phyloP scores from a whole-genome alignment of 2,888 invertebrate genomes.

The Theretra japonica region DNA sequence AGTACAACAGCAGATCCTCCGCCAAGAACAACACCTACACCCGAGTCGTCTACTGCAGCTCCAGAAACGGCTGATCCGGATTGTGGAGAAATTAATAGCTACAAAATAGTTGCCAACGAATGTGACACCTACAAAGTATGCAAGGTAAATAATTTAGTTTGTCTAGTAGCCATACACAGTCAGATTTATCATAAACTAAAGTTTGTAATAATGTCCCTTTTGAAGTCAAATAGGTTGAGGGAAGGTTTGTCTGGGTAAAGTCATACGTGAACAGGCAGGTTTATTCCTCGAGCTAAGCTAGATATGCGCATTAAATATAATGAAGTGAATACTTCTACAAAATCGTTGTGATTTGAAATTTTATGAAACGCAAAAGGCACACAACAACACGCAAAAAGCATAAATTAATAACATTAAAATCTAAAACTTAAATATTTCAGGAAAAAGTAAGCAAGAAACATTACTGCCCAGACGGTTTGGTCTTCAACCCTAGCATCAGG shows the following conservation, averaged over 20 bases:
- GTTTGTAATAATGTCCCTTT: too few relatives aligned
- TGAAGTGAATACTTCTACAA: too few relatives aligned
- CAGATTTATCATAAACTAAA: too few relatives aligned
- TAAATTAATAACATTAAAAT: too few relatives aligned
- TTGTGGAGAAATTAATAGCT: not conserved
- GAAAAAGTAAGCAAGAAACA: not conserved
- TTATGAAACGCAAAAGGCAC: too few relatives aligned
- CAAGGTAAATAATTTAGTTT: conserved; percentile 2
- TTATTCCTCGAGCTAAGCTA: too few relatives aligned
- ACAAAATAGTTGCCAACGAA: conserved; percentile 8
- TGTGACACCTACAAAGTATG: conserved; percentile 27
- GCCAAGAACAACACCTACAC: not conserved
- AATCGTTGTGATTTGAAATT: too few relatives aligned
- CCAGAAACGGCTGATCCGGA: not conserved
- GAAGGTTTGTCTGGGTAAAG: too few relatives aligned
- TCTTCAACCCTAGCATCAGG: conserved; percentile 3
- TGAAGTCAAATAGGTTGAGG: too few relatives aligned
- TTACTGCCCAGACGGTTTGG: conserved; percentile 13
- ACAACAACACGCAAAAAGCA: too few relatives aligned
- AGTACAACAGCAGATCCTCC: not conserved
- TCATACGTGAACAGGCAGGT: too few relatives aligned
- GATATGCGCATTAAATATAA: too few relatives aligned
- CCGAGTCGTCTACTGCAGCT: not conserved
- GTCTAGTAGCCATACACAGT: not conserved
- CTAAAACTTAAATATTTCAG: not conserved